Percentiles rank a stretch among this genome's conserved stretches.
phyloP scores from a whole-genome alignment of 2,113 vertebrate species.

The Chascanopsetta lugubris region DNA sequence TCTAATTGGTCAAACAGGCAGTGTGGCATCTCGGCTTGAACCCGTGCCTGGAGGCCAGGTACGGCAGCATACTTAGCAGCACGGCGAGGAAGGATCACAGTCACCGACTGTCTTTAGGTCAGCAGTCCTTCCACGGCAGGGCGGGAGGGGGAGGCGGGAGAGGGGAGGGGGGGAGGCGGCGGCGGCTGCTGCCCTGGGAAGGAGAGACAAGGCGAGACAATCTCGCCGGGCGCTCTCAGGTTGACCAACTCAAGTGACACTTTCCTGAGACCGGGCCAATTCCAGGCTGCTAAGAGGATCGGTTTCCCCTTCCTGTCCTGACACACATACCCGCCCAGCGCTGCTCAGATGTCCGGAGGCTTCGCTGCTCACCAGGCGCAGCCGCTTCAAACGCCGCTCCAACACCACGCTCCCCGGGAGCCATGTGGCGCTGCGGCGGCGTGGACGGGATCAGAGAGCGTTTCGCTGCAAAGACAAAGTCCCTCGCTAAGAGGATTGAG shows the following conservation, averaged over 20 bases:
- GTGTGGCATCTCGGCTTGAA: conserved; percentile 56
- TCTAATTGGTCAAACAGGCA: conserved; percentile 66
- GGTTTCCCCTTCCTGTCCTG: conserved; percentile 67
- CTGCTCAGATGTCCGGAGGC: conserved; percentile 40
- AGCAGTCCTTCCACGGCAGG: conserved; percentile 23
- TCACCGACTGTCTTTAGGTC: conserved; percentile 44
- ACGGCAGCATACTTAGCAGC: conserved; percentile 44
- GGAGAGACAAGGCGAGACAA: conserved; percentile 53
- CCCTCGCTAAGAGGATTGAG: conserved; percentile 69
- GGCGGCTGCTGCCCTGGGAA: conserved; percentile 24
- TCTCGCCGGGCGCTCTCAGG: conserved; percentile 58
- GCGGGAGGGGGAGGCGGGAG: background rate
- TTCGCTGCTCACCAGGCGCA: conserved; percentile 25
- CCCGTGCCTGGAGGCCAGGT: conserved; percentile 49
- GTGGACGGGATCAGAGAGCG: conserved; percentile 46
- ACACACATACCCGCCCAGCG: conserved; percentile 58
- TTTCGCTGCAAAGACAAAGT: conserved; percentile 58
- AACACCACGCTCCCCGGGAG: conserved; percentile 31
- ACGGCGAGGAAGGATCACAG: conserved; percentile 45
- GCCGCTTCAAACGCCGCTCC: conserved; percentile 22
- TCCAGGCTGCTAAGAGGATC: conserved; percentile 74
- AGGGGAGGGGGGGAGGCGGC: background rate
- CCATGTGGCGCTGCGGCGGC: conserved; percentile 27
- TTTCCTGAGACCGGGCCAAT: conserved; percentile 71
- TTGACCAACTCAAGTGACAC: conserved; percentile 71